phyloP scores from a whole-genome alignment of 1,140 invertebrate genomes.

The Hypothenemus hampei region DNA sequence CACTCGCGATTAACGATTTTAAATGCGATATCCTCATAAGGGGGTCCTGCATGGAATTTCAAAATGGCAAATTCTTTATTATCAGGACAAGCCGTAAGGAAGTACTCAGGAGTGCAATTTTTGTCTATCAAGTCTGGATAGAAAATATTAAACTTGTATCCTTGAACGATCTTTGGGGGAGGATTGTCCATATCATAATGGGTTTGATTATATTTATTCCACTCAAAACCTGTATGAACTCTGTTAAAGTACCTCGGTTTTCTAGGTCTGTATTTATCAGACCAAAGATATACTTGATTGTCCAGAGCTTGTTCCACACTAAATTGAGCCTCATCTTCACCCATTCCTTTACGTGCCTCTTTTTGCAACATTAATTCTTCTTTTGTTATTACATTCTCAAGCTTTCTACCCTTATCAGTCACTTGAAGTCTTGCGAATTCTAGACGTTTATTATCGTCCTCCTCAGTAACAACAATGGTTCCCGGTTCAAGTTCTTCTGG shows the following conservation, averaged over 20 bases:
- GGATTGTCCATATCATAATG: slow-evolving; percentile 99
- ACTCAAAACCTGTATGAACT: slow-evolving; percentile 95
- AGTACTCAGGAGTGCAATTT: slow-evolving; percentile 89
- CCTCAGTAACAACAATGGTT: slow-evolving; percentile 72
- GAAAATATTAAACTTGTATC: slow-evolving; percentile 99
- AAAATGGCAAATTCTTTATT: slow-evolving; percentile 94
- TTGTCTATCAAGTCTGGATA: slow-evolving; percentile 99
- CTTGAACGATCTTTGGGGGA: slow-evolving; percentile 99
- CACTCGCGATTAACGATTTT: slow-evolving; percentile 99
- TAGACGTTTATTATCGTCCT: slow-evolving; percentile 73
- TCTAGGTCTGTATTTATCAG: slow-evolving; percentile 94
- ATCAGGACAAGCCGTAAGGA: slow-evolving; percentile 83
- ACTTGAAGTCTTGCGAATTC: slow-evolving; percentile 66
- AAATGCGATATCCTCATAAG: slow-evolving; percentile 99
- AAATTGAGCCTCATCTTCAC: slow-evolving; percentile 84
- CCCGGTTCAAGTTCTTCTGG: slow-evolving; percentile 73
- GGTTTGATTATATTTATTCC: slow-evolving; percentile 99
- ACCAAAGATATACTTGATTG: slow-evolving; percentile 90
- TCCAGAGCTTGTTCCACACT: slow-evolving; percentile 85
- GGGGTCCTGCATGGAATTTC: slow-evolving; percentile 93
- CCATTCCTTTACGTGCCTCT: slow-evolving; percentile 87
- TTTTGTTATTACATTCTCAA: slow-evolving; percentile 51
- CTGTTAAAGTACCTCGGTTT: slow-evolving; percentile 98
- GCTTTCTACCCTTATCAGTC: slow-evolving; percentile 51
- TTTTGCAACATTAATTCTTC: slow-evolving; percentile 62